Evolutionary conservation across 2,113 vertebrate genomes (phyloP).

Genomic region (Loxodonta africana): DNA sequence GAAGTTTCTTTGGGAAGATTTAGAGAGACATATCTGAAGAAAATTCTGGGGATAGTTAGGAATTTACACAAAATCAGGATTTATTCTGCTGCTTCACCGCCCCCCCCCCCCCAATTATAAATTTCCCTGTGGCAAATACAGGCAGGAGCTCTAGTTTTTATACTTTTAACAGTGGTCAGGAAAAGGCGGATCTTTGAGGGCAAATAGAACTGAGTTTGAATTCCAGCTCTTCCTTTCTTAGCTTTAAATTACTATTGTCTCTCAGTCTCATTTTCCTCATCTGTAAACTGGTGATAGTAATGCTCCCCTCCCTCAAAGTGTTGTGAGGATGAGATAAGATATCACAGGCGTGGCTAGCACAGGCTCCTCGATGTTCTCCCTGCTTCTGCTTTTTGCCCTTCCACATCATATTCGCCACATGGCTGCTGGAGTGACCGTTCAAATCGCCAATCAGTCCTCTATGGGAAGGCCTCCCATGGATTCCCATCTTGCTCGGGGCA

Average conservation of each 20-base stretch:
- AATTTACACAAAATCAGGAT: background rate
- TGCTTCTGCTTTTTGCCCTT: background rate
- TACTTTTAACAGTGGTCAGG: background rate
- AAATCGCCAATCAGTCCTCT: background rate
- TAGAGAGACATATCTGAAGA: background rate
- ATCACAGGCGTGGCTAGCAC: background rate
- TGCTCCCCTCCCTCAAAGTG: background rate
- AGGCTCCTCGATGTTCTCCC: background rate
- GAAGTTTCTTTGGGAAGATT: background rate
- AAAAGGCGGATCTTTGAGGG: background rate
- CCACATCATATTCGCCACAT: background rate
- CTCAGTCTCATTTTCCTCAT: background rate
- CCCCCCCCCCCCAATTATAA: background rate
- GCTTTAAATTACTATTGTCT: background rate
- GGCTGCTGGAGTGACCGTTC: background rate
- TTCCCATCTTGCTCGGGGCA: background rate
- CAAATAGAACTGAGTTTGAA: background rate
- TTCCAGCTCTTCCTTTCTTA: background rate
- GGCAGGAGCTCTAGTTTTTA: background rate
- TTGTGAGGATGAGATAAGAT: background rate
- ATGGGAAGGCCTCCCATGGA: background rate
- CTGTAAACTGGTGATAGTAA: background rate
- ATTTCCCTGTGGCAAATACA: conserved; percentile 29
- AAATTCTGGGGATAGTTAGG: background rate
- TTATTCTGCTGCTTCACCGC: background rate